Base-by-base conservation (phyloP, 2,888 invertebrate genomes). In the Brachyptera risi region DNA sequence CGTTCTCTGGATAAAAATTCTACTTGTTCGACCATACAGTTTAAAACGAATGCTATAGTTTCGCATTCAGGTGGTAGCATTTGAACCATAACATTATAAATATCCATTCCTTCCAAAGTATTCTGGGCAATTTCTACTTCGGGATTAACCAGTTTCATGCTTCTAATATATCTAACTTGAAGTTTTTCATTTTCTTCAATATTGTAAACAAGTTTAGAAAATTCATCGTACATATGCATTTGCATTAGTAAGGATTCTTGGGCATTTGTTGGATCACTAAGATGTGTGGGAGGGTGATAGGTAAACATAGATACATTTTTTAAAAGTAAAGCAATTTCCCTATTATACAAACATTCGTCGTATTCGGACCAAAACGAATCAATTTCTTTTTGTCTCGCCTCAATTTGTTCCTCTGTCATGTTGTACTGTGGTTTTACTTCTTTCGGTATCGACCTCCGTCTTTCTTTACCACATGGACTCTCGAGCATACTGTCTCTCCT, bases 141-240 rank as follows among this genome's bases (percentile, higher is more conserved):
- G 1, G 37, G 11, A 17, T 17, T 11, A 73, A 35, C 27, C 11
- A 60, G 9, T 11, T 54, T 54, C 35, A 54, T 37, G n/a, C 37
- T 37, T 7, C 54, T 15, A 19, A 37, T 37, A 13, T 54, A 54
- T 9, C 37, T 54, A 2, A 37, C 11, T 21, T 54, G 54, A n/a
- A 35, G 54, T 37, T 38, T 35, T 13, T 15, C 15, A 3, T 19
- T 3, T 35, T 37, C 19, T 54, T 54, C 54, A 9, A 54, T 7
- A 31, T 37, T 19, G 54, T 54, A 54, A 31, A 54, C 9, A 17
- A 54, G 19, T 38, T 54, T 19, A 19, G 35, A 54, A 21, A 54
- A 21, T 1, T 21, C 37, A 21, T 54, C 54, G 35, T 35, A 54
- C 35, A 54, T 24, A n/a, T 17, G 21, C 54, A 23, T 35, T 19